phyloP scores from a whole-genome alignment of 1,140 invertebrate genomes.

The Trichonephila inaurata region DNA sequence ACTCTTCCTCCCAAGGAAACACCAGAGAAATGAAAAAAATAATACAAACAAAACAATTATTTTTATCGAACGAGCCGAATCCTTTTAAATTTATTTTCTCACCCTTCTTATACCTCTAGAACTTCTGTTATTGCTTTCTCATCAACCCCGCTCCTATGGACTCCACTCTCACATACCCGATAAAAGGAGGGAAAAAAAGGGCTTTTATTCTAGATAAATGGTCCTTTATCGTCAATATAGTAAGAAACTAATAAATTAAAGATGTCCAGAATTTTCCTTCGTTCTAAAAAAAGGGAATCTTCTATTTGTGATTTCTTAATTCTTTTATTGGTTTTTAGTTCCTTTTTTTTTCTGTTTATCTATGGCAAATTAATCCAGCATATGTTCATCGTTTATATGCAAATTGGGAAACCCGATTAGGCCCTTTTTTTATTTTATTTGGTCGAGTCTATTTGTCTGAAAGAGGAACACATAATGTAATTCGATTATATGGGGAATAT shows the following conservation, averaged over 20 bases:
- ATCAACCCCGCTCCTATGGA: not conserved
- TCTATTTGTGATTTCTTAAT: slow-evolving; percentile 41
- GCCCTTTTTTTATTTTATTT: not conserved
- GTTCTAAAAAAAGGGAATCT: not conserved
- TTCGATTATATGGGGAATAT: not conserved
- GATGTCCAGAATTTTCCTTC: slow-evolving; percentile 7
- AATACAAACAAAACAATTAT: slow-evolving; percentile 1
- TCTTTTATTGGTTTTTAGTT: not conserved
- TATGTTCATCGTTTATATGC: slow-evolving; percentile 51
- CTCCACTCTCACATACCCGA: not conserved
- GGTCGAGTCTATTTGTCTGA: not conserved
- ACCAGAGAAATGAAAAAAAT: not conserved
- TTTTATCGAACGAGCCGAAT: slow-evolving; percentile 3
- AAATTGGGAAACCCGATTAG: slow-evolving; percentile 50
- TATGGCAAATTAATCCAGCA: slow-evolving; percentile 17
- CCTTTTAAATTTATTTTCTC: slow-evolving; percentile 24
- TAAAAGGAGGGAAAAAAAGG: not conserved
- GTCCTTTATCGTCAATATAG: slow-evolving; percentile 11
- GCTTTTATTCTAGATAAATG: slow-evolving; percentile 16
- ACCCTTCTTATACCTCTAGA: not conserved
- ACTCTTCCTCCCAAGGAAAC: not conserved
- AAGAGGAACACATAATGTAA: not conserved
- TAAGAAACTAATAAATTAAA: slow-evolving; percentile 41
- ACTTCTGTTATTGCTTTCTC: not conserved
- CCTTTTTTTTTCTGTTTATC: slow-evolving; percentile 10